A percentile compares a stretch with the other conserved stretches of the same genome.
Conservation (phyloP, 2,888 invertebrate genomes). For the Pharmacophagus antenor region DNA sequence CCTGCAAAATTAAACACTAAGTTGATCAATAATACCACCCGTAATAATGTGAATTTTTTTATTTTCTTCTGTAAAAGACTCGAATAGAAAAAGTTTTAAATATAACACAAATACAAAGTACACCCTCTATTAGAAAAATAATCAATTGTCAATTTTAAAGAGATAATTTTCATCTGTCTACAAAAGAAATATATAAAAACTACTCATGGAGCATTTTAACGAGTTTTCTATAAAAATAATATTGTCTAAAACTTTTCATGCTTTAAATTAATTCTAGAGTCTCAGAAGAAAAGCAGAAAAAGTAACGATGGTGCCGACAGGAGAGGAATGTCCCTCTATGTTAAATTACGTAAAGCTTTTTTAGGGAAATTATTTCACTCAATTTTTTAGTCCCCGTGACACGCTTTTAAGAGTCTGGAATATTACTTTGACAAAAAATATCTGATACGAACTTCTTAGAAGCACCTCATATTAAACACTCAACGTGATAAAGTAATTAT, state of each 20-base stretch:
- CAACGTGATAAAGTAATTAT: background rate
- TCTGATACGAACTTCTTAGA: background rate
- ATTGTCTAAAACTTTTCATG: background rate
- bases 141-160: too few species aligned
- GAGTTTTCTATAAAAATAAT: background rate
- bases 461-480: background rate
- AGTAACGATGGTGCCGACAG: slow-evolving; percentile 17
- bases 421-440: background rate
- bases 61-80: too few species aligned
- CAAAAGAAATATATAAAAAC: background rate
- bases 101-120: too few species aligned
- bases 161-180: too few species aligned
- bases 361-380: background rate
- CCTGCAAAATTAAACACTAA: too few species aligned
- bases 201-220: background rate
- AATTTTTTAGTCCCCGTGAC: too few species aligned
- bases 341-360: background rate
- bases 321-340: slow-evolving; percentile 20
- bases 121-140: too few species aligned
- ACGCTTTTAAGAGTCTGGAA: background rate
- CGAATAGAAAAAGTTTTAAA: too few species aligned
- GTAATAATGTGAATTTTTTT: too few species aligned
- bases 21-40: too few species aligned
- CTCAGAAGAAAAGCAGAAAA: slow-evolving; percentile 4
- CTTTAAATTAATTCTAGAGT: slow-evolving; percentile 27